Evolutionary conservation across 1,140 invertebrate species (phyloP), one percentile per base, ranked within the genome.

Genomic region (Arctopsyche grandis): DNA sequence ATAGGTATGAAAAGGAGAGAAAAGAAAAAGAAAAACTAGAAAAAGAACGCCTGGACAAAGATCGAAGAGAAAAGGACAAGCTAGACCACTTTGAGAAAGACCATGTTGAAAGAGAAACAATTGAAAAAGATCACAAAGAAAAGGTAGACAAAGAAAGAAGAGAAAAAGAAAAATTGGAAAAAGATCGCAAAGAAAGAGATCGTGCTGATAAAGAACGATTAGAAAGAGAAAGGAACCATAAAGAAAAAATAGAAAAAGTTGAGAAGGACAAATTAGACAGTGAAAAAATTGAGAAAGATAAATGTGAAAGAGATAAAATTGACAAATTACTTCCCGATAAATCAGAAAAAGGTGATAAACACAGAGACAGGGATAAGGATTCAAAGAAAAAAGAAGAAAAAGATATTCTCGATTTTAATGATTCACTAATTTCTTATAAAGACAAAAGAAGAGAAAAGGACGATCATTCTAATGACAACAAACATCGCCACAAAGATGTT

Each of bases 251-350:
- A 19, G 79, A 80, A 38, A 82, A 69, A 29, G 75, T 83, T 5
- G 86, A 88, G 70, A 89, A 89, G 80, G 90, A 90, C 78, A 86
- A 88, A 77, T 85, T 87, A 79, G 86, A 87, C 79, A 83, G 79
- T 75, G 84, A 88, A 80, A 87, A 86, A 84, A 75, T 84, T 14
- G 86, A 89, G 81, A 83, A 85, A 76, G 85, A 87, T 73, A 86
- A 84, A 74, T 76, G 84, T 16, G 84, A 86, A 77, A 80, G 84
- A 79, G 84, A 94, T 9, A 79, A 75, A 83, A 82, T 83, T 0
- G 43, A 79, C 38, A 16, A 22, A 1, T 22, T 63, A 10, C 19
- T 22, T 63, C 12, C 76, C 87, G n/a, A n/a, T 60, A 82, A 82
- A 24, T 60, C 38, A 69, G 82, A 83, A 48, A 83, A 83, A 81